phyloP scores from a whole-genome alignment of 92 coral and sea anemone genomes.

The Parazoanthus swiftii region DNA sequence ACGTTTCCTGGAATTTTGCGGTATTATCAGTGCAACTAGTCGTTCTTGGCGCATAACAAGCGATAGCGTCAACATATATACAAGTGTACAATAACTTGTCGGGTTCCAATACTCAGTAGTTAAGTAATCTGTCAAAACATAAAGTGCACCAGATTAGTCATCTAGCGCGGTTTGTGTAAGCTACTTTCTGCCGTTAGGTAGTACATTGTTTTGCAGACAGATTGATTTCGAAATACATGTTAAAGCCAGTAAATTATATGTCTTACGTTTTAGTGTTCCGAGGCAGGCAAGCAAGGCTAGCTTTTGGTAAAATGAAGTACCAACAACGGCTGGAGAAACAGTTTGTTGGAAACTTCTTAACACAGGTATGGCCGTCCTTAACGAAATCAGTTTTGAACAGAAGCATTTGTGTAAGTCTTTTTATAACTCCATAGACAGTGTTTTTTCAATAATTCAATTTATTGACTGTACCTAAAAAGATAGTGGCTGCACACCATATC shows the following conservation, averaged over 20 bases:
- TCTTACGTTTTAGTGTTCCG: constrained; percentile 18
- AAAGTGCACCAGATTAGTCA: not conserved
- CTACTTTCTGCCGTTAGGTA: not conserved
- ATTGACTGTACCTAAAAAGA: too few species aligned
- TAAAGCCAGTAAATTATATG: not conserved
- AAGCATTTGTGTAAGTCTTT: too few species aligned
- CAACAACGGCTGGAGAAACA: constrained; percentile 9
- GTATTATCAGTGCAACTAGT: too few species aligned
- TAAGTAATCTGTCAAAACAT: too few species aligned
- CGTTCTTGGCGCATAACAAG: too few species aligned
- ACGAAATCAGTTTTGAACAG: not conserved
- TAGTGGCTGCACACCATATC: too few species aligned
- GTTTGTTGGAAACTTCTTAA: not conserved
- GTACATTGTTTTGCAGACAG: not conserved
- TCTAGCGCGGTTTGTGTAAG: not conserved
- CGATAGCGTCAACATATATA: too few species aligned
- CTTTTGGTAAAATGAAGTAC: not conserved
- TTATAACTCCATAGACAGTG: too few species aligned
- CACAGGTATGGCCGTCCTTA: constrained; percentile 9
- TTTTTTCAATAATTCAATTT: too few species aligned
- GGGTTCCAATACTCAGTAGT: not conserved
- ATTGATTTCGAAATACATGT: not conserved
- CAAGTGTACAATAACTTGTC: not conserved
- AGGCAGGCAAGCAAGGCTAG: constrained; percentile 9
- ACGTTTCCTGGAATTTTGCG: too few species aligned